These are phyloP conservation scores for Enoplolaimus lenunculus DNA, from an alignment of 2,888 invertebrate genomes.

Conservation along the genomic window DNA sequence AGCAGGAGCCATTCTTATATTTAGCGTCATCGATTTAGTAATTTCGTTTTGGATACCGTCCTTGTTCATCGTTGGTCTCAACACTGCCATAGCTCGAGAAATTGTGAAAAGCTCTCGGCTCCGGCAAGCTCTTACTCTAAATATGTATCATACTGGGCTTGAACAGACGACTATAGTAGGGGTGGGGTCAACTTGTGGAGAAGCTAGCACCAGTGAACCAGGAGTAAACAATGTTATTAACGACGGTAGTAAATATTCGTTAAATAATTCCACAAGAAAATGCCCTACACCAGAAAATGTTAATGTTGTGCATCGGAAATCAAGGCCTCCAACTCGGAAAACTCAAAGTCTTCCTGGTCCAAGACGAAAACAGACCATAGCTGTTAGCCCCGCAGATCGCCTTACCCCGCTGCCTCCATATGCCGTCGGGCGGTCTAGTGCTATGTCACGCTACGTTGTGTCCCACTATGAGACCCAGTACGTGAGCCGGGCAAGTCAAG, in stretches of 20 bases:
- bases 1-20: constrained; percentile 2
- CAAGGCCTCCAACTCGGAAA: not conserved
- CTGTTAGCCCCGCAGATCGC: not conserved
- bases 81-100: constrained; percentile 5
- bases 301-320: not conserved
- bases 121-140: constrained; percentile 10
- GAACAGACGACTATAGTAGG: not conserved
- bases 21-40: constrained; percentile 11
- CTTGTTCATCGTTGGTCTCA: constrained; percentile 10
- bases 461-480: not conserved
- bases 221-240: not conserved
- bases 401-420: not conserved
- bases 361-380: not conserved
- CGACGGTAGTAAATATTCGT: not conserved
- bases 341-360: not conserved
- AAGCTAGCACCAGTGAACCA: not conserved
- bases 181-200: not conserved
- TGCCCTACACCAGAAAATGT: not conserved
- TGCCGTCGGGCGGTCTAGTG: not conserved
- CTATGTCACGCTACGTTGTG: not conserved
- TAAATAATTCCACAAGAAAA: not conserved
- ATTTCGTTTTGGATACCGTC: constrained; percentile 10
- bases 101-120: constrained; percentile 15
- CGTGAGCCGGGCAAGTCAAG: not conserved
- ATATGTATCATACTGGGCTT: constrained; percentile 11